phyloP scores from a whole-genome alignment of 2,888 invertebrate genomes.

The Melanotus villosus region DNA sequence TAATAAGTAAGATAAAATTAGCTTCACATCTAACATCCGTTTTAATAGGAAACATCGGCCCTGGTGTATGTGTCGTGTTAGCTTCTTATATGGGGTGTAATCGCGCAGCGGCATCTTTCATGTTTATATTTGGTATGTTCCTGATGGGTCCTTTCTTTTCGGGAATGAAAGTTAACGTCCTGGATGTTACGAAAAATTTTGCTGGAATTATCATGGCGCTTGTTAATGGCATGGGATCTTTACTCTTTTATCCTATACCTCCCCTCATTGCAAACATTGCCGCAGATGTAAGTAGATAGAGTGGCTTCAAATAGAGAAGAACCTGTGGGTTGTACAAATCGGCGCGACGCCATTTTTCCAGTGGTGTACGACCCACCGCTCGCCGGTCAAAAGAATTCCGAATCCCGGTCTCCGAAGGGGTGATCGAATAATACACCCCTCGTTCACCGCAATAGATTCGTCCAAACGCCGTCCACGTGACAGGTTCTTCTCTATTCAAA shows the following conservation, averaged over 20 bases:
- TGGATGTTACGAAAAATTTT: constrained; percentile 49
- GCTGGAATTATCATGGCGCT: constrained; percentile 48
- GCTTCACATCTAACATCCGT: too few species aligned
- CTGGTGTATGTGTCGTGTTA: constrained; percentile 30
- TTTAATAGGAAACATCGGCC: constrained; percentile 36
- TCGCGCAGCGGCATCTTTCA: not conserved
- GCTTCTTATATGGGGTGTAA: constrained; percentile 44
- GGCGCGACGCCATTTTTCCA: too few species aligned
- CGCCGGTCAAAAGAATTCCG: too few species aligned
- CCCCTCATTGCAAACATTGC: constrained; percentile 38
- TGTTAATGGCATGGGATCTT: constrained; percentile 46
- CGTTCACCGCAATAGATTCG: too few species aligned
- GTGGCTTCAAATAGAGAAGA: too few species aligned
- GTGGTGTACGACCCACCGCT: too few species aligned
- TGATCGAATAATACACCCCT: too few species aligned
- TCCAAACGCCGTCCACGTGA: too few species aligned
- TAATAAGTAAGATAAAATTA: too few species aligned
- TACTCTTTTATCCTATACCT: constrained; percentile 42
- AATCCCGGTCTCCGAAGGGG: too few species aligned
- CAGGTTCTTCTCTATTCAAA: too few species aligned
- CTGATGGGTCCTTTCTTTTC: constrained; percentile 45
- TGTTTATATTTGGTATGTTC: constrained; percentile 36
- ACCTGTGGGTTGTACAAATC: too few species aligned
- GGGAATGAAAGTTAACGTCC: constrained; percentile 47
- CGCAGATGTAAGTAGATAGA: constrained; percentile 28